Percentiles rank a stretch among this genome's conserved stretches.
phyloP scores from a whole-genome alignment of 2,888 invertebrate species.

The Melinaea marsaeus region DNA sequence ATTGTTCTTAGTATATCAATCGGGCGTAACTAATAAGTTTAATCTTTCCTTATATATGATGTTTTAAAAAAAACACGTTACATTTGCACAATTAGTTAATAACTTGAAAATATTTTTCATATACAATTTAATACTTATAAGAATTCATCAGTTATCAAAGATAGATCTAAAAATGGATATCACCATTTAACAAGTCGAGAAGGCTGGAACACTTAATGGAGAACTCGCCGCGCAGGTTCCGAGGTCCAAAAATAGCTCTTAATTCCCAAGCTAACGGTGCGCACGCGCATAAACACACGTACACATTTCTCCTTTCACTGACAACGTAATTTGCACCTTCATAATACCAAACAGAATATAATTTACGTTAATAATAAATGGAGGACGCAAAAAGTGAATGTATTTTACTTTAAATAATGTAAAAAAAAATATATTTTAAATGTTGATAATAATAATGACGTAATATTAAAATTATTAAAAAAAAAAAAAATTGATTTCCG shows the following conservation, averaged over 20 bases:
- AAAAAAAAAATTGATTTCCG: too few relatives aligned
- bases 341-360: conserved; percentile 24
- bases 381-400: conserved; percentile 19
- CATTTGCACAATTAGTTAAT: too few relatives aligned
- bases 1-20: too few relatives aligned
- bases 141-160: conserved; percentile 29
- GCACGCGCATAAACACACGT: conserved; percentile 50
- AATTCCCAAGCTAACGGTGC: conserved; percentile 54
- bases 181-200: conserved; percentile 37
- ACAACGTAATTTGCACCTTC: conserved; percentile 53
- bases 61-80: too few relatives aligned
- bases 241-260: conserved; percentile 61
- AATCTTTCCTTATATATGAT: too few relatives aligned
- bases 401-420: neutral
- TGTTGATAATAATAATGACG: neutral
- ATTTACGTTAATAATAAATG: conserved; percentile 32
- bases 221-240: conserved; percentile 52
- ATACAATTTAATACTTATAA: too few relatives aligned
- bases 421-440: neutral
- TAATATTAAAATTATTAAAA: too few relatives aligned
- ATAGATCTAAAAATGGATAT: conserved; percentile 45
- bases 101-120: too few relatives aligned
- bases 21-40: too few relatives aligned
- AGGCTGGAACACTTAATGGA: conserved; percentile 41
- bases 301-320: conserved; percentile 66